Base-by-base conservation (phyloP, 2,888 invertebrate genomes). In the Lochmaea capreae region DNA sequence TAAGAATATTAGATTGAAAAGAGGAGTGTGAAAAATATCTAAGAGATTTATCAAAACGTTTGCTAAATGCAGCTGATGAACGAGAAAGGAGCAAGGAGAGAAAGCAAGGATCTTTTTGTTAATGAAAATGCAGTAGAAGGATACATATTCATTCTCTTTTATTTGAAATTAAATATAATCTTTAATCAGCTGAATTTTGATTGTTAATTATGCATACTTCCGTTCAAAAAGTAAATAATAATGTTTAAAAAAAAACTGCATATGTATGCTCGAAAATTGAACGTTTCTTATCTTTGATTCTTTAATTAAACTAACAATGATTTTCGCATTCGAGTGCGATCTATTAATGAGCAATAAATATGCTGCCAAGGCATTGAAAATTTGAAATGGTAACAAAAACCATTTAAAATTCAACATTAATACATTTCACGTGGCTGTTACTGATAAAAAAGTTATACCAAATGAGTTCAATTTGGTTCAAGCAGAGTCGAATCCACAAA, bases 401-500 rank as follows among this genome's bases (percentile, higher is more conserved):
- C 33, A 14, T 26, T 26, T 59, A 33, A 59, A 14, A 59, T 59
- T 59, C 33, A 26, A 33, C 33, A 10, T 14, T 59, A 59, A 59
- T 59, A 33, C 33, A 59, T 59, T 59, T 59, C 59, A 59, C 59
- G 59, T 59, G 59, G 59, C 59, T 33, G 8, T 33, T 33, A 59
- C 12, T 59, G 59, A 59, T 59, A 33, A 59, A 33, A 22, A 59
- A 22, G 4, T 16, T 22, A 46, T 46, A 46, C 14, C 14, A 46
- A 46, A 49, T 11, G 14, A 14, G n/a, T 14, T 49, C 5, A 49
- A 49, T 6, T 49, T 49, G 16, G 9, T 16, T 52, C 8, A 54
- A 54, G 9, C 54, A 54, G 54, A 54, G 16, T 54, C 18, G 54
- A 16, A 10, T 18, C 10, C n/a, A 1, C 6, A n/a, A n/a, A 49